phyloP scores from a whole-genome alignment of 2,113 vertebrate genomes.

The Alosa alosa region DNA sequence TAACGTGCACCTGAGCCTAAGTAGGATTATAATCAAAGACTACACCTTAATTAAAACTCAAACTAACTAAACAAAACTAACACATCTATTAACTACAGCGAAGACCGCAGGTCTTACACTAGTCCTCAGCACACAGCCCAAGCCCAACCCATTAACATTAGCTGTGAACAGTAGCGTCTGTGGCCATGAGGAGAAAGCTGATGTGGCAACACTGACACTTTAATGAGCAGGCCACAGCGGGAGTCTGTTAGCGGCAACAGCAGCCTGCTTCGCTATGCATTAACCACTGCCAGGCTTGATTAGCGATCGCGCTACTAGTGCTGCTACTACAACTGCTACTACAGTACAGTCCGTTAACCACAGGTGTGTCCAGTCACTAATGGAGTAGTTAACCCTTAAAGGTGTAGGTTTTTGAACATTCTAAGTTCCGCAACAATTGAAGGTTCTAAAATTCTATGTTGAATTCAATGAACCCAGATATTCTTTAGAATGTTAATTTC shows the following conservation, averaged over 20 bases:
- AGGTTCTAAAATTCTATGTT: no score
- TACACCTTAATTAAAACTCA: not conserved
- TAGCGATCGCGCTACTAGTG: not conserved
- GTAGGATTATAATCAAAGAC: not conserved
- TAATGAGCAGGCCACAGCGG: not conserved
- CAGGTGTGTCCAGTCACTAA: not conserved
- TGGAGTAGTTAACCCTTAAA: no score
- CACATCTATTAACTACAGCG: not conserved
- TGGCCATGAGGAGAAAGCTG: not conserved
- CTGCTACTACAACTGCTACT: not conserved
- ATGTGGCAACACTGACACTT: constrained; percentile 10
- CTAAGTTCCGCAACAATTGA: no score
- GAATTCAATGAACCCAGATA: no score
- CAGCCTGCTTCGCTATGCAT: not conserved
- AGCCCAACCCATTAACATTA: not conserved
- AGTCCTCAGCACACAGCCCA: not conserved
- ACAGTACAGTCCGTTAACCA: not conserved
- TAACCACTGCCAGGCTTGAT: not conserved
- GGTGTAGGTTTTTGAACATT: no score
- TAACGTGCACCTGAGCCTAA: no score
- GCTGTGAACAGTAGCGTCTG: not conserved
- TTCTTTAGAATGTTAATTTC: no score
- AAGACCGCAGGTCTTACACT: not conserved
- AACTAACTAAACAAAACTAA: not conserved
- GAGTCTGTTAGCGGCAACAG: not conserved